Base-by-base conservation (phyloP, 2,888 invertebrate species). In the Lamproptera curius region DNA sequence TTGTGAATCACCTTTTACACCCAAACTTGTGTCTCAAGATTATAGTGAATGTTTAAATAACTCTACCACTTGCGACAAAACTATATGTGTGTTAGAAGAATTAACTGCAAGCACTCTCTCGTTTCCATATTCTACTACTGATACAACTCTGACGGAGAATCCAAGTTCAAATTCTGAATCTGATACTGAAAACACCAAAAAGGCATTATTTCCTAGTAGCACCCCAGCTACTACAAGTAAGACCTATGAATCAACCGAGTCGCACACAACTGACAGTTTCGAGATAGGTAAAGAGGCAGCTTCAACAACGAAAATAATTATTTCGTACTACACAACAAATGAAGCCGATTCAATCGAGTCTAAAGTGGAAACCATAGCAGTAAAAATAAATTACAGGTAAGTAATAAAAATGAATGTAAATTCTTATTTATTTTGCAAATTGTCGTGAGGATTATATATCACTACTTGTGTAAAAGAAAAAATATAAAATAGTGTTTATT, bases 1-100 rank as follows among this genome's bases (percentile, higher is more conserved):
- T 15, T 89, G 89, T 54, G 52, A 60, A 16, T 38, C 48, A 13
- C 61, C 63, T n/a, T 63, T 53, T 26, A 39, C 45, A 47, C 35
- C 53, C 15, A 52, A 45, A 2, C 40, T 8, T 17, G 28, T 51
- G 11, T 46, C 45, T 6, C 17, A 37, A 2, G 45, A 53, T 45
- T 50, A 44, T 2, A 16, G 40, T 10, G 39, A 46, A 15, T 55
- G 55, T 34, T 37, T 36, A 11, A 41, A 48, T 38, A 40, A 15
- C 13, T 16, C 38, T 2, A 40, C 16, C 4, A 36, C 39, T 42
- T 60, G 61, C 48, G 46, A 40, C n/a, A 26, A 47, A 9, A 52
- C 46, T 5, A 26, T 52, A 9, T 61, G 61, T 35, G 20, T 53
- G 41, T 13, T 15, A 16, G 34, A 17, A 16, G 20, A 41, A 16